Percentiles rank a stretch among this genome's conserved stretches.
These are phyloP conservation scores for Tragopan temminckii DNA, from an alignment of 2,797 vertebrate species.

Conservation along the genomic window DNA sequence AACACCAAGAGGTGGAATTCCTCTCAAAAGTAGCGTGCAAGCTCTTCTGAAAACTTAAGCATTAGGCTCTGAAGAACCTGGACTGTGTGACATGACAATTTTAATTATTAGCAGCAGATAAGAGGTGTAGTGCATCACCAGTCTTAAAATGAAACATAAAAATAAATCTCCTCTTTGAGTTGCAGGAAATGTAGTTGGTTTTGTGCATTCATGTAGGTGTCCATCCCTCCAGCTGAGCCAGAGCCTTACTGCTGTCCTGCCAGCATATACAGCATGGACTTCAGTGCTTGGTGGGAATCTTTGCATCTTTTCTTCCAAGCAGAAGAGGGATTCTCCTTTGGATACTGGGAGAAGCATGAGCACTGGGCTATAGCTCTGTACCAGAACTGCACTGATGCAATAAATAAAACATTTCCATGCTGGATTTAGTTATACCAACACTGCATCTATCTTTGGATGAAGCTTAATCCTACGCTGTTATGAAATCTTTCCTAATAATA, in stretches of 20 bases:
- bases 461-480: not conserved
- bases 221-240: not conserved
- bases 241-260: not conserved
- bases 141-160: not conserved
- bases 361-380: not conserved
- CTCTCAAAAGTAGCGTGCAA: not conserved
- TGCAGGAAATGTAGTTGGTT: not conserved
- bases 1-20: not conserved
- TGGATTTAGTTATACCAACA: slow-evolving; percentile 20
- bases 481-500: slow-evolving; percentile 45
- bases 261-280: not conserved
- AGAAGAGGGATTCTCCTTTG: not conserved
- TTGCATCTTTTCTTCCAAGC: not conserved
- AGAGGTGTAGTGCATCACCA: not conserved
- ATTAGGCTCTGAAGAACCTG: not conserved
- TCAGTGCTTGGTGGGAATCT: not conserved
- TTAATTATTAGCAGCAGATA: not conserved
- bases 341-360: not conserved
- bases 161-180: not conserved
- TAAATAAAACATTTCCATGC: slow-evolving; percentile 33
- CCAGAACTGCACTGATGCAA: not conserved
- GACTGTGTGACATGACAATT: not conserved
- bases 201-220: not conserved
- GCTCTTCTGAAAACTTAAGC: not conserved
- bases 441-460: slow-evolving; percentile 32